Percentiles rank a stretch among this genome's conserved stretches.
These are phyloP conservation scores for Anguilla japonica DNA, from an alignment of 2,113 vertebrate genomes.

Conservation along the genomic window DNA sequence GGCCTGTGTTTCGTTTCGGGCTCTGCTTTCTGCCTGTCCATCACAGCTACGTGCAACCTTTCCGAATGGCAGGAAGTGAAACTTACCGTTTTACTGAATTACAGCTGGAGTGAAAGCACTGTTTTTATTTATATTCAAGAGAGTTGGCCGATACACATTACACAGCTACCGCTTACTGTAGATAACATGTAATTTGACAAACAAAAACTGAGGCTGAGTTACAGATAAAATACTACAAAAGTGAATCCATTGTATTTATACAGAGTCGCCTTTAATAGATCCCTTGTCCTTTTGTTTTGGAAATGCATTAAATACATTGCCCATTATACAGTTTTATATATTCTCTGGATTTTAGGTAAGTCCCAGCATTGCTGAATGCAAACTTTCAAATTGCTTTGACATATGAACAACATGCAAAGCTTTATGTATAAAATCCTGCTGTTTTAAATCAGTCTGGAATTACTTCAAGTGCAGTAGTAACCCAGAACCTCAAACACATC, in stretches of 20 bases:
- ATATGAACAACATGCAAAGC: conserved; percentile 2
- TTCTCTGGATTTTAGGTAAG: neutral
- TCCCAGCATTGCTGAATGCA: neutral
- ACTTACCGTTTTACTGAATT: neutral
- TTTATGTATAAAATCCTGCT: conserved; percentile 2
- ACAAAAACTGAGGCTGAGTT: neutral
- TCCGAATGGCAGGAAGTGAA: neutral
- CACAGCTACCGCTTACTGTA: neutral
- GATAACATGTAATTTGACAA: neutral
- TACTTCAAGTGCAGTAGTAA: conserved; percentile 10
- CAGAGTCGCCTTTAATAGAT: neutral
- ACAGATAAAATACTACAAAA: neutral
- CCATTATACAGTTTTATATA: neutral
- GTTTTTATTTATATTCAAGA: neutral
- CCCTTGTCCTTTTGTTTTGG: neutral
- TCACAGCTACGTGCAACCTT: neutral
- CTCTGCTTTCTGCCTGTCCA: neutral
- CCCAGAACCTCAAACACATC: neutral
- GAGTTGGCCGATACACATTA: neutral
- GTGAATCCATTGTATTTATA: neutral
- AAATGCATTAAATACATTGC: neutral
- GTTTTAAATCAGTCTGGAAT: conserved; percentile 24
- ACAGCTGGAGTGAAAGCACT: neutral
- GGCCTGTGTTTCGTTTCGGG: neutral
- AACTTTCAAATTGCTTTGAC: neutral